These are phyloP conservation scores for Neria commutata DNA, from an alignment of 2,888 invertebrate species.

Conservation along the genomic window DNA sequence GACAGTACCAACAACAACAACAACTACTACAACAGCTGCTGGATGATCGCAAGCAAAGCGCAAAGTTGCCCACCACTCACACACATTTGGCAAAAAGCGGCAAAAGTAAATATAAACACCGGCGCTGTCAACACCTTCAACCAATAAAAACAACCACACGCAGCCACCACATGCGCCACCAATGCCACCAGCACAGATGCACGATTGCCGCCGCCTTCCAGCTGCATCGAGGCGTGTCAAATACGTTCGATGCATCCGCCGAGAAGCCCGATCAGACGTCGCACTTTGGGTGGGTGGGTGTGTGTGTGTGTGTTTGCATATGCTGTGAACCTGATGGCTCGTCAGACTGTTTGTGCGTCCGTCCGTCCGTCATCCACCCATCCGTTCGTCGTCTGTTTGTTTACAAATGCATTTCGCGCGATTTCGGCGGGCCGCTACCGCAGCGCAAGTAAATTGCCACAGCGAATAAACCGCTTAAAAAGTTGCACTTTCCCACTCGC, in stretches of 20 bases:
- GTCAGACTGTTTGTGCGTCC: slow-evolving; percentile 42
- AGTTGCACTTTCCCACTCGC: too few species aligned
- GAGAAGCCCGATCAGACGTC: too few species aligned
- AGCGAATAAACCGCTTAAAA: too few species aligned
- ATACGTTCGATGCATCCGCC: too few species aligned
- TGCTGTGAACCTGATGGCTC: slow-evolving; percentile 7
- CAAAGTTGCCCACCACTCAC: not conserved
- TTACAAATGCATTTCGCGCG: slow-evolving; percentile 17
- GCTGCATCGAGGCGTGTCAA: too few species aligned
- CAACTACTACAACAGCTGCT: not conserved
- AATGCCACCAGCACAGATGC: slow-evolving; percentile 48
- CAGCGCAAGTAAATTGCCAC: too few species aligned
- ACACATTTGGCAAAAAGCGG: slow-evolving; percentile 25
- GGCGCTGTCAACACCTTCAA: not conserved
- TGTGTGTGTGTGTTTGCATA: not conserved
- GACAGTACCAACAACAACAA: not conserved
- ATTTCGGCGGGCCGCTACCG: not conserved
- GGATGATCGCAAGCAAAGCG: not conserved
- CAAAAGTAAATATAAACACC: slow-evolving; percentile 28
- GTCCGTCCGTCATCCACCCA: slow-evolving; percentile 27
- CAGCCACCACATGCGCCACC: slow-evolving; percentile 30
- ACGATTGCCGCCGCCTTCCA: not conserved
- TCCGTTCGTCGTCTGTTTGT: slow-evolving; percentile 27
- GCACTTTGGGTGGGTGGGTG: slow-evolving; percentile 32
- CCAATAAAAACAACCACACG: not conserved